Evolutionary conservation across 2,113 vertebrate genomes (phyloP), one percentile per base, ranked within the genome.

Genomic region (Chionis minor): DNA sequence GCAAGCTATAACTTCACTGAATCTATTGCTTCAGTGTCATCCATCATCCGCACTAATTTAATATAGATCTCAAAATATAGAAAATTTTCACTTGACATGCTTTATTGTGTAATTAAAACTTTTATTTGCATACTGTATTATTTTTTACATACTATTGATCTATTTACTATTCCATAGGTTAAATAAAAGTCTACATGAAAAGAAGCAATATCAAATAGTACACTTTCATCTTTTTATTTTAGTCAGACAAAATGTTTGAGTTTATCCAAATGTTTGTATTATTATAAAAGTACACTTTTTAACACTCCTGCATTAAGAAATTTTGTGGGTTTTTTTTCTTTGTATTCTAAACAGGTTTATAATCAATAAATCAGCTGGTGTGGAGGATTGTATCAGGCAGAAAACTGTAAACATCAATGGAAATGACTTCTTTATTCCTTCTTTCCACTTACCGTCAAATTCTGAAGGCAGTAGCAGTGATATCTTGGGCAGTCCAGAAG

Each of bases 21-120:
- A 74, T 19, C 19, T 54, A 16, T 28, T 5, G 3, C 5, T 89
- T 78, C 12, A 45, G 4, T 0, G 0, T 81, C 3, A 65, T 55
- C 23, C 12, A 51, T 63, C 15, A 51, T 40, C 17, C 42, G 8
- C 7, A 55, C 18, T 69, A 51, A 66, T 58, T 62, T 45, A 51
- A 66, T 38, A 33, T 5, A 47, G 5, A 70, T 42, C 40, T 38
- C 61, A 55, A 87, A 86, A 81, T 59, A 62, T 7, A 62, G 5
- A 35, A 74, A 6, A 55, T 35, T 28, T 83, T 77, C 10, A 40
- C 7, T 74, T 71, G 26, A 30, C 23, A 42, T 4, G 3, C 3
- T 61, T 2, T 51, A 33, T 80, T 59, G 16, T 70, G 7, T 44
- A 87, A 70, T 5, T 40, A 14, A 77, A 63, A 23, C 9, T 52